Base-by-base conservation (phyloP, 2,888 invertebrate genomes). In the Eupithecia centaureata region DNA sequence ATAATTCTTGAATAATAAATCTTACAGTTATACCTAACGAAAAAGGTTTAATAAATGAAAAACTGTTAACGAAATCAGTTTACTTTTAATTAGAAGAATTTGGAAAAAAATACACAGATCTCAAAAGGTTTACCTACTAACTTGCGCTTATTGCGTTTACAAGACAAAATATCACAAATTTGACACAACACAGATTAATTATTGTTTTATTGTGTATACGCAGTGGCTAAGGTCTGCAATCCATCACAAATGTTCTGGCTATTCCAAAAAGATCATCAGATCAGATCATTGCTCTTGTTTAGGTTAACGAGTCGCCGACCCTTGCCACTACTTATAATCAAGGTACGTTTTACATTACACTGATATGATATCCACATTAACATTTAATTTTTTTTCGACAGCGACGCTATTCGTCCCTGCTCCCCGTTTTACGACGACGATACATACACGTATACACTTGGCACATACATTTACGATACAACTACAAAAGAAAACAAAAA, bases 11-110 rank as follows among this genome's bases (percentile, higher is more conserved):
- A n/a, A n/a, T n/a, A n/a, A n/a, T n/a, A n/a, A n/a, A n/a, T n/a
- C n/a, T n/a, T n/a, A n/a, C n/a, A n/a, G n/a, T 51, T 51, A 47
- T 1, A 52, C 1, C 27, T 27, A 5, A 1, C 1, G 13, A 47
- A 18, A 18, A 18, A 47, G 28, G 25, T 22, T 12, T 27, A 12
- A 38, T 22, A 71, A 79, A 82, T 80, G 77, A 82, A 85, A 86
- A 77, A 77, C 76, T 66, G 51, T 72, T 79, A 71, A 81, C 66
- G 84, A 89, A 91, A 90, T 89, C 87, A 86, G 89, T 84, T 85
- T 77, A 86, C 84, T 82, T 91, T 86, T 56, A 86, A 91, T 86
- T 89, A 81, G 81, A 86, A 82, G 86, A 78, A 91, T 90, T 92
- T 91, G 73, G 90, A 89, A 91, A 89, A 86, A 87, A 86, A 79